Evolutionary conservation across 2,888 invertebrate genomes (phyloP).

Genomic region (Tridacna crocea): DNA sequence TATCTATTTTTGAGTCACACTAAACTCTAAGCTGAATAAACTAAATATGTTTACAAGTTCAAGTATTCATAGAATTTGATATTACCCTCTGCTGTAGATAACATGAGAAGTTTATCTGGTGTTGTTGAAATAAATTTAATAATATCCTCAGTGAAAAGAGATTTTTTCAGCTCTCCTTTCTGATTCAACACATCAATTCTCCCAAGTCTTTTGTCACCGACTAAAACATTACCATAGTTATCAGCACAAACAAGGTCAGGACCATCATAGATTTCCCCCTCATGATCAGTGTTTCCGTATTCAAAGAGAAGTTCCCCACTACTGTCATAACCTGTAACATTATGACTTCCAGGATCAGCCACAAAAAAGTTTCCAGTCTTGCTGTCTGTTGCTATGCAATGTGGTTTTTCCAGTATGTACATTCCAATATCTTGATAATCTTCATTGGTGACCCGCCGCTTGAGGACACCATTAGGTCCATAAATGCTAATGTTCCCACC

Average conservation of each 20-base stretch:
- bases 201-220: constrained; percentile 75
- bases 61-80: constrained; percentile 76
- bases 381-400: constrained; percentile 68
- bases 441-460: constrained; percentile 74
- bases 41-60: constrained; percentile 38
- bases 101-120: constrained; percentile 72
- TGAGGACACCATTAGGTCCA: constrained; percentile 68
- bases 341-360: constrained; percentile 74
- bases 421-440: constrained; percentile 68
- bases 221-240: constrained; percentile 70
- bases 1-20: no score
- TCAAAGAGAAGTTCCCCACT: constrained; percentile 74
- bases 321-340: constrained; percentile 70
- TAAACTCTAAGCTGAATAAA: no score
- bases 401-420: constrained; percentile 75
- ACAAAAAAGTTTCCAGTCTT: constrained; percentile 71
- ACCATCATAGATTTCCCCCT: constrained; percentile 73
- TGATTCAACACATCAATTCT: constrained; percentile 73
- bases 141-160: constrained; percentile 71
- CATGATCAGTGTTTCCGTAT: constrained; percentile 74
- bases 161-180: constrained; percentile 73
- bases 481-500: constrained; percentile 77
- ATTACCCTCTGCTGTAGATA: constrained; percentile 71
- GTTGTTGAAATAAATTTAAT: constrained; percentile 73
- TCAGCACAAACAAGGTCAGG: constrained; percentile 76